Base-by-base conservation (phyloP, 1,140 invertebrate species). In the Rhizoglyphus robini region DNA sequence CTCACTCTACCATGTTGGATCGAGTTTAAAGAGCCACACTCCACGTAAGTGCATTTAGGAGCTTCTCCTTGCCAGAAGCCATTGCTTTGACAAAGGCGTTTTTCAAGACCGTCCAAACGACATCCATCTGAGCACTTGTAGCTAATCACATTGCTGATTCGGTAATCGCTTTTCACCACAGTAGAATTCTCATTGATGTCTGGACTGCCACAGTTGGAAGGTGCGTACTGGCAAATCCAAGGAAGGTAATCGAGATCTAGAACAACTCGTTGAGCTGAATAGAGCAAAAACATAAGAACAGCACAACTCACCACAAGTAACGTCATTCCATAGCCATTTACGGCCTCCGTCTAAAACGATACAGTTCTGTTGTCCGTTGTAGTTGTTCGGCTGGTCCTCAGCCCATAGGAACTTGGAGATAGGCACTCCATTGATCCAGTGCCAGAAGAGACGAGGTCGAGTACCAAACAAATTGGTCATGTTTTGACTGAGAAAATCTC, bases 331-430 rank as follows among this genome's bases (percentile, higher is more conserved):
- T 0, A 86, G 77, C 90, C 90, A 94, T 47, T 84, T 83, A 61
- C 88, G 80, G 0, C 87, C 88, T 2, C 90, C 89, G 72, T 95
- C 90, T 63, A 94, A 76, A 5, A 93, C 88, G 3, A 88, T 88
- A 75, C 90, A 94, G 75, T 94, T 93, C 75, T 95, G 90, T 72
- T 94, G 88, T 0, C 89, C 88, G 71, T 93, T 94, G 76, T 94
- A 94, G 72, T 94, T 95, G 73, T 94, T 94, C 0, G 90, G 90
- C 72, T 95, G 90, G 71, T 92, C 89, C 73, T 88, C 88, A 36
- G 88, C 90, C 90, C 90, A 94, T 0, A 85, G 80, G 4, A 70
- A 67, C n/a, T 49, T 54, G 23, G 3, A 59, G 4, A 68, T 36
- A n/a, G 63, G 32, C 32, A 30, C 31, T 30, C 65, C 68, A 62